Conservation (phyloP, 2,113 vertebrate species). For the Stictonetta naevosa region DNA sequence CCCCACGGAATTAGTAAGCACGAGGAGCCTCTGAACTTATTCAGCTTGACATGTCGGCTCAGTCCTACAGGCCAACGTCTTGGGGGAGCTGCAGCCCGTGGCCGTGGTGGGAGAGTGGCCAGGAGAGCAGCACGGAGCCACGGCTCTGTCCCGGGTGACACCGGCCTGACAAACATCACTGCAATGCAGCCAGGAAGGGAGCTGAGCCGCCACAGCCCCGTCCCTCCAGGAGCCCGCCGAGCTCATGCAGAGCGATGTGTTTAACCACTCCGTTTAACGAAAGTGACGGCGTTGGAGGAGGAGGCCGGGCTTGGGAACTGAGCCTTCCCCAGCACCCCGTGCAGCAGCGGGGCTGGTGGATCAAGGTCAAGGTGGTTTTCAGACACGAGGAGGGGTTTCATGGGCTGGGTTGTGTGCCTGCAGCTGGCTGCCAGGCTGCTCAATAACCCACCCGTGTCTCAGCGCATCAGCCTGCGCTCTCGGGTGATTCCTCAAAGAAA, state of each 20-base stretch:
- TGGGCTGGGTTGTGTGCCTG: background rate
- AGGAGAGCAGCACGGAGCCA: background rate
- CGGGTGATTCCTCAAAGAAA: background rate
- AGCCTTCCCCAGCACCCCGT: background rate
- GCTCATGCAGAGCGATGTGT: background rate
- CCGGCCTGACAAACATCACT: background rate
- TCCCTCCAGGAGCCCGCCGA: background rate
- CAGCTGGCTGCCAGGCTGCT: fast-evolving
- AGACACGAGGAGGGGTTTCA: too few relatives aligned
- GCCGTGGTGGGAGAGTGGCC: background rate
- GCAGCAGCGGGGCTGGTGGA: background rate
- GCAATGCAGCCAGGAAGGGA: background rate
- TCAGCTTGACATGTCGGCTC: background rate
- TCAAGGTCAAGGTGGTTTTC: background rate
- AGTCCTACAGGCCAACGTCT: background rate
- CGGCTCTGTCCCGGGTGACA: background rate
- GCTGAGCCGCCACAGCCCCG: background rate
- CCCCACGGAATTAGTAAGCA: background rate
- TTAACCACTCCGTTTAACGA: background rate
- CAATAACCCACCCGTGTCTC: background rate
- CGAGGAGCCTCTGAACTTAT: background rate
- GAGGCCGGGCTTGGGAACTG: background rate
- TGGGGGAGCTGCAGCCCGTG: background rate
- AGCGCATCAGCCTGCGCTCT: background rate
- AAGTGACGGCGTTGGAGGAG: background rate